phyloP scores from a whole-genome alignment of 2,888 invertebrate genomes.

The Acronicta aceris region DNA sequence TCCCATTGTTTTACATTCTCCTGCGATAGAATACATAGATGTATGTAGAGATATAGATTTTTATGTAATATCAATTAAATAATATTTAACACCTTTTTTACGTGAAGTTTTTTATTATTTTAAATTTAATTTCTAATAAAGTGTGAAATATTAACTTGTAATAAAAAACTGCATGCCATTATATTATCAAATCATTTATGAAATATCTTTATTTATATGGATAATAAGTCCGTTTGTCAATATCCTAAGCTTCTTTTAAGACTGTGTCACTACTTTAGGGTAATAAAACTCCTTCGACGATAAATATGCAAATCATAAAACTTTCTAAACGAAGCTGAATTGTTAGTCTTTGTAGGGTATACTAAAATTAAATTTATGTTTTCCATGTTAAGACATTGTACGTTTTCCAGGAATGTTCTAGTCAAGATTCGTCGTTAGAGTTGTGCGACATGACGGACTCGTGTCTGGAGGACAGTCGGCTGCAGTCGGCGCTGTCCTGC shows the following conservation, averaged over 20 bases:
- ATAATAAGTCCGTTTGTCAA: not conserved
- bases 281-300: not conserved
- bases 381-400: slow-evolving; percentile 9
- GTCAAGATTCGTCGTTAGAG: slow-evolving; percentile 87
- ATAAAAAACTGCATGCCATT: slow-evolving; percentile 19
- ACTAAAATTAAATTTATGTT: not conserved
- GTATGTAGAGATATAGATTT: slow-evolving; percentile 32
- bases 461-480: slow-evolving; percentile 80
- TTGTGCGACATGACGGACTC: slow-evolving; percentile 82
- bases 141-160: slow-evolving; percentile 48
- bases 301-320: slow-evolving; percentile 3
- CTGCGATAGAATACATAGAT: slow-evolving; percentile 46
- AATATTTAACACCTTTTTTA: not conserved
- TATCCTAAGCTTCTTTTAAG: not conserved
- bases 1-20: slow-evolving; percentile 30
- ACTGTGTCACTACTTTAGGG: not conserved
- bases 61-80: slow-evolving; percentile 6
- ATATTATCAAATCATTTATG: not conserved
- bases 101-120: slow-evolving; percentile 29
- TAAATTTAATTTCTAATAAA: slow-evolving; percentile 35
- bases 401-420: slow-evolving; percentile 85
- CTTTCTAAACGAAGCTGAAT: slow-evolving; percentile 22
- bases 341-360: slow-evolving; percentile 6
- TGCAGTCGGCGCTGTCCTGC: slow-evolving; percentile 85
- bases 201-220: not conserved